These are phyloP conservation scores for Hypothenemus hampei DNA, from an alignment of 1,140 invertebrate genomes.

Conservation along the genomic window DNA sequence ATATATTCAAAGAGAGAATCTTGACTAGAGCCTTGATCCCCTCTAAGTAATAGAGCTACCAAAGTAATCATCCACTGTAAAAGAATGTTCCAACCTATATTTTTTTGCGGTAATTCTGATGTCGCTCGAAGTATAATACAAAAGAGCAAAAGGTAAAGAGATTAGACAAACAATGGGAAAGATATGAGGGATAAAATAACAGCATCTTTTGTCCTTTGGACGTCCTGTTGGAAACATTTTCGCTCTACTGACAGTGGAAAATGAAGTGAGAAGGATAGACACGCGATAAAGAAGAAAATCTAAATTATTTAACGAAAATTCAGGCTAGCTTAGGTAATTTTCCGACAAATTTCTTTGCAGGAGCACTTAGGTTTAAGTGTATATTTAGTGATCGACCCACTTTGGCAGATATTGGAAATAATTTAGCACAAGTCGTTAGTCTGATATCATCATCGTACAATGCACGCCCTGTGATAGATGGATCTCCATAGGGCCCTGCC, in stretches of 20 bases:
- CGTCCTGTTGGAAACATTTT: conserved; percentile 8
- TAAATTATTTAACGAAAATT: not conserved
- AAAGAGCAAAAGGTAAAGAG: conserved; percentile 22
- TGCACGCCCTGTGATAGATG: conserved; percentile 20
- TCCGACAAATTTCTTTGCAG: conserved; percentile 4
- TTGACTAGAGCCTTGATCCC: too few relatives aligned
- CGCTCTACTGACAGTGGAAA: conserved; percentile 5
- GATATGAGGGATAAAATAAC: conserved; percentile 22
- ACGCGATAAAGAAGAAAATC: not conserved
- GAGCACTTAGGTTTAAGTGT: conserved; percentile 10
- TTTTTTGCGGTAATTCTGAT: conserved; percentile 13
- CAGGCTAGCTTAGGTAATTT: conserved; percentile 10
- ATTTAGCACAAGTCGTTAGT: conserved; percentile 23
- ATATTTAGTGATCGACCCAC: conserved; percentile 17
- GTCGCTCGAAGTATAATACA: conserved; percentile 11
- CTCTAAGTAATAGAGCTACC: not conserved
- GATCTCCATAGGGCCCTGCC: conserved; percentile 16
- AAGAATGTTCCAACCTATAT: conserved; percentile 5
- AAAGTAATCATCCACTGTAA: conserved; percentile 2
- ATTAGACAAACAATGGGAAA: conserved; percentile 21
- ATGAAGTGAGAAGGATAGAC: conserved; percentile 8
- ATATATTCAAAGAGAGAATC: too few relatives aligned
- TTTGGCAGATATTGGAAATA: conserved; percentile 26
- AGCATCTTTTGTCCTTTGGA: conserved; percentile 11
- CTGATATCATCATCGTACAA: conserved; percentile 23